Conservation (phyloP, 30 jellyfish, hydroid and myxozoan genomes). For the Cassiopea andromeda region DNA sequence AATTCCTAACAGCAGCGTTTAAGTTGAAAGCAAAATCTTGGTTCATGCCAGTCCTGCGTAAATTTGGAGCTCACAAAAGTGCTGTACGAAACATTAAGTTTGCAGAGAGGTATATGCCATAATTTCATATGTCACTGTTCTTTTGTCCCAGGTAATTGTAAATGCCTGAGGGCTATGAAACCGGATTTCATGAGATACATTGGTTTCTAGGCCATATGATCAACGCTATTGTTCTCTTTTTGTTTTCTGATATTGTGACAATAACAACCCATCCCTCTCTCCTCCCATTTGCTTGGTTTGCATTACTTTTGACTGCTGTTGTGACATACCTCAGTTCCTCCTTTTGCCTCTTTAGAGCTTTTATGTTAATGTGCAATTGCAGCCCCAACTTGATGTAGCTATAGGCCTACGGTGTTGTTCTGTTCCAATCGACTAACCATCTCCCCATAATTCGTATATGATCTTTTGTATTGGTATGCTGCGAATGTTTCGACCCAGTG, state of each 20-base stretch:
- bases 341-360: too few species aligned
- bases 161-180: neutral
- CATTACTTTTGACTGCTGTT: neutral
- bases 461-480: too few species aligned
- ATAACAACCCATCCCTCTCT: neutral
- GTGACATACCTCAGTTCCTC: neutral
- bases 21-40: conserved; percentile 56
- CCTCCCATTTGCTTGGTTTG: neutral
- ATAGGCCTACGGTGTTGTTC: too few species aligned
- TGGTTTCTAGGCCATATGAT: conserved; percentile 24
- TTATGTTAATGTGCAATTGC: too few species aligned
- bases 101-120: conserved; percentile 46
- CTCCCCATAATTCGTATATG: too few species aligned
- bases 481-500: too few species aligned
- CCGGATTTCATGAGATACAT: neutral
- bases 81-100: conserved; percentile 81
- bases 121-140: neutral
- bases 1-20: conserved; percentile 26
- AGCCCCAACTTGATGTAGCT: too few species aligned
- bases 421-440: too few species aligned
- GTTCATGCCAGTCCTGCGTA: conserved; percentile 94
- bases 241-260: neutral
- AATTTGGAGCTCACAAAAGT: conserved; percentile 80
- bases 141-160: neutral
- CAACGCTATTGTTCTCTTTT: neutral